Percentiles rank a stretch among this genome's conserved stretches.
Evolutionary conservation across 2,797 vertebrate genomes (phyloP).

Genomic region (Argentina silus): DNA sequence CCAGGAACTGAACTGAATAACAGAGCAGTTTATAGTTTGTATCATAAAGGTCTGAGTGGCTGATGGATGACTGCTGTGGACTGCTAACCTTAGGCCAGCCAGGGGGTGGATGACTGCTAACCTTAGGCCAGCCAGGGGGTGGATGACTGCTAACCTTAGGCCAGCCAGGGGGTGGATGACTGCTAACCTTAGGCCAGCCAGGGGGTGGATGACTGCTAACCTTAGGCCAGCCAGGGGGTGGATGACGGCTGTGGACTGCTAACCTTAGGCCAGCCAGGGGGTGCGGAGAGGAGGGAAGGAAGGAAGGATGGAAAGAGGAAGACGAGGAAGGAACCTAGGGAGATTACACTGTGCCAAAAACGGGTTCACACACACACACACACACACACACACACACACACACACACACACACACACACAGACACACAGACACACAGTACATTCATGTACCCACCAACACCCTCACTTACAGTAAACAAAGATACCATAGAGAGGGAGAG

Average conservation of each 20-base stretch:
- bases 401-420: conserved; percentile 55
- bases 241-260: conserved; percentile 60
- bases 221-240: too few relatives aligned
- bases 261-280: conserved; percentile 55
- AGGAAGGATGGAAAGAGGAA: conserved; percentile 81
- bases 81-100: conserved; percentile 54
- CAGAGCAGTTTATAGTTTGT: conserved; percentile 34
- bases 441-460: conserved; percentile 1
- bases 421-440: neutral
- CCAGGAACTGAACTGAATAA: conserved; percentile 24
- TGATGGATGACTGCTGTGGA: conserved; percentile 60
- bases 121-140: conserved; percentile 54
- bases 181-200: conserved; percentile 54
- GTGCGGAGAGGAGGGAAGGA: conserved; percentile 75
- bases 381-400: conserved; percentile 28
- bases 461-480: neutral
- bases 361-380: conserved; percentile 66
- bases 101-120: conserved; percentile 65
- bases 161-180: conserved; percentile 57
- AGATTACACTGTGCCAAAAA: conserved; percentile 73
- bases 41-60: conserved; percentile 23
- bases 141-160: conserved; percentile 62
- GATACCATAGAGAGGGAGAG: neutral
- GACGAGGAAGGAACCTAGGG: conserved; percentile 71
- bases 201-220: conserved; percentile 63